Evolutionary conservation across 2,888 invertebrate species (phyloP).

Genomic region (Apodemia duryi): DNA sequence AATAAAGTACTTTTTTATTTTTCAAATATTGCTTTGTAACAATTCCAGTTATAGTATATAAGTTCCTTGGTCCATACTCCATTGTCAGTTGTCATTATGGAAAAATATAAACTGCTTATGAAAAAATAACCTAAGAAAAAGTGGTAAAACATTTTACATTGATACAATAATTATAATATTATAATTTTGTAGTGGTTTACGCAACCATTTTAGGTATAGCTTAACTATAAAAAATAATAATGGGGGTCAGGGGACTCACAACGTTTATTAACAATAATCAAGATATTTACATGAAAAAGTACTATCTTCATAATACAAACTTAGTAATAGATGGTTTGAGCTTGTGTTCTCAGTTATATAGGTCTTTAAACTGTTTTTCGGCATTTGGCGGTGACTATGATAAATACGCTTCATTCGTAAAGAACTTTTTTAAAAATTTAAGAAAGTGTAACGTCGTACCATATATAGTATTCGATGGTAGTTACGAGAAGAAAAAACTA

Average conservation of each 20-base stretch:
- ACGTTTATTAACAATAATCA: constrained; percentile 85
- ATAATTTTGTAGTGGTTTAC: not conserved
- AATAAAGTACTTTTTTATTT: too few species aligned
- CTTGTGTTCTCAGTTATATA: constrained; percentile 85
- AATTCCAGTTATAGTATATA: too few species aligned
- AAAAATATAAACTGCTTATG: too few species aligned
- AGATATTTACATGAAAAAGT: constrained; percentile 81
- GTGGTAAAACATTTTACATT: too few species aligned
- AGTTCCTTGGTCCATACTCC: too few species aligned
- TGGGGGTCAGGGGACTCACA: constrained; percentile 93
- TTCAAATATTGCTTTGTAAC: too few species aligned
- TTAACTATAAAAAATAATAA: constrained; percentile 30
- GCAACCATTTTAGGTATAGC: not conserved
- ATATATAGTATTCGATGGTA: constrained; percentile 90
- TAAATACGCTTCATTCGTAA: constrained; percentile 82
- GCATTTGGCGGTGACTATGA: constrained; percentile 94
- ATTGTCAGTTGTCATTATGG: too few species aligned
- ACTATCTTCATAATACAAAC: constrained; percentile 82
- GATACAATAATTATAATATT: too few species aligned
- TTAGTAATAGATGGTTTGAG: constrained; percentile 91
- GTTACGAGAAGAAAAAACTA: constrained; percentile 85
- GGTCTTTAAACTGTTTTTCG: constrained; percentile 79
- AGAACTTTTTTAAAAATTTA: constrained; percentile 84
- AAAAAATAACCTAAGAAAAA: too few species aligned
- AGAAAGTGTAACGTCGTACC: constrained; percentile 84